A percentile compares a stretch with the other conserved stretches of the same genome.
These are phyloP conservation scores for Silurus aristotelis DNA, from an alignment of 2,797 vertebrate species.

Conservation along the genomic window DNA sequence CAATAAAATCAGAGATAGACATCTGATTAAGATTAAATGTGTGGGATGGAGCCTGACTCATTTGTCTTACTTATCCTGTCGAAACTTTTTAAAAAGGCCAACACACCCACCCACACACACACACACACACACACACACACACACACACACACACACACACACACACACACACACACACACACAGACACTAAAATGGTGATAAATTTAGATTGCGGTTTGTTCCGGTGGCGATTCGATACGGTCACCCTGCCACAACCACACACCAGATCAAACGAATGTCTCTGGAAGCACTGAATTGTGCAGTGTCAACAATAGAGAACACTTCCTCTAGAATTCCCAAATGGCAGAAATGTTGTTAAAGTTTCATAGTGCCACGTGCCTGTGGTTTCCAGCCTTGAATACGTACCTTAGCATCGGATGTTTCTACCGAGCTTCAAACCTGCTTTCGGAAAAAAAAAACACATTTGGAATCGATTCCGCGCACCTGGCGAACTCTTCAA, in stretches of 20 bases:
- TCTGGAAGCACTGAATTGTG: slow-evolving; percentile 22
- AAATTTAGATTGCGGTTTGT: slow-evolving; percentile 17
- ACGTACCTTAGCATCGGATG: not conserved
- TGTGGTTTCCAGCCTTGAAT: slow-evolving; percentile 22
- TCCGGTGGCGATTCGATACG: not conserved
- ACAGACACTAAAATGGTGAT: slow-evolving; percentile 11
- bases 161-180: not conserved
- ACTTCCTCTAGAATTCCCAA: slow-evolving; percentile 20
- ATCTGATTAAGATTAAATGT: slow-evolving; percentile 55
- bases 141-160: not conserved
- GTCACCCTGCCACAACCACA: slow-evolving; percentile 3
- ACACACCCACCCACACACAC: not conserved
- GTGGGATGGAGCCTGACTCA: slow-evolving; percentile 17
- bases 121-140: not conserved
- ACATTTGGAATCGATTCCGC: slow-evolving; percentile 16
- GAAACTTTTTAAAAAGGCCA: slow-evolving; percentile 24
- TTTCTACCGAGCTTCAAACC: slow-evolving; percentile 6
- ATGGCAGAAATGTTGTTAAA: slow-evolving; percentile 27
- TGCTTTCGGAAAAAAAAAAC: slow-evolving; percentile 5
- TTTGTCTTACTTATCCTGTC: slow-evolving; percentile 15
- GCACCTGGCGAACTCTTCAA: slow-evolving; percentile 18
- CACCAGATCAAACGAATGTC: slow-evolving; percentile 23
- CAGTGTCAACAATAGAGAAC: slow-evolving; percentile 12
- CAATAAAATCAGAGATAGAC: slow-evolving; percentile 38
- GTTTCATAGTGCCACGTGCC: slow-evolving; percentile 2